These are phyloP conservation scores for Yponomeuta plumbellus DNA, from an alignment of 2,888 invertebrate species.

Conservation along the genomic window DNA sequence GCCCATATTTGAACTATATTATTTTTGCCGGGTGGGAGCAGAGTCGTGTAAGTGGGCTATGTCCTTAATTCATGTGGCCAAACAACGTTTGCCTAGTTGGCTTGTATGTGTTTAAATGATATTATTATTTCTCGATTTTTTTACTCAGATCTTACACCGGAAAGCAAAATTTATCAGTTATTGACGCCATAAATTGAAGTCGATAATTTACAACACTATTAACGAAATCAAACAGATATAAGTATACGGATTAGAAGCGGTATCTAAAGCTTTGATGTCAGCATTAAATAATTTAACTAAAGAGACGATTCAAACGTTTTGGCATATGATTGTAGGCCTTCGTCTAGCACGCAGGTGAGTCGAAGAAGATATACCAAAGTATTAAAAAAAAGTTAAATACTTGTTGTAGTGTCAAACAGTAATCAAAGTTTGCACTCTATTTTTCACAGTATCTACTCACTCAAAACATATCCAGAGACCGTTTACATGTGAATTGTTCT, in stretches of 20 bases:
- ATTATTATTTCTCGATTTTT: too few species aligned
- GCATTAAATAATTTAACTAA: slow-evolving; percentile 10
- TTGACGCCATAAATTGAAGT: slow-evolving; percentile 15
- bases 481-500: neutral
- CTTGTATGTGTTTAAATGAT: too few species aligned
- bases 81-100: too few species aligned
- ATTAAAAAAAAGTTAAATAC: too few species aligned
- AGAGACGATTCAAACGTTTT: neutral
- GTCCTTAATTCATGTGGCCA: too few species aligned
- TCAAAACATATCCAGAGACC: neutral
- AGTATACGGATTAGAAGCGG: neutral
- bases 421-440: too few species aligned
- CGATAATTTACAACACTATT: neutral
- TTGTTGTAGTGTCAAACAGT: too few species aligned
- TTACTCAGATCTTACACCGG: too few species aligned
- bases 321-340: slow-evolving; percentile 9
- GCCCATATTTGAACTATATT: too few species aligned
- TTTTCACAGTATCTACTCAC: neutral
- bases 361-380: neutral
- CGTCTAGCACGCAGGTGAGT: slow-evolving; percentile 12
- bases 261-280: slow-evolving; percentile 10
- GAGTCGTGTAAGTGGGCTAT: too few species aligned
- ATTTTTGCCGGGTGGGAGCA: too few species aligned
- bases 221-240: slow-evolving; percentile 8
- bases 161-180: neutral